Percentiles rank a stretch among this genome's conserved stretches.
Conservation (phyloP, 2,888 invertebrate species). For the Athalia rosae region DNA sequence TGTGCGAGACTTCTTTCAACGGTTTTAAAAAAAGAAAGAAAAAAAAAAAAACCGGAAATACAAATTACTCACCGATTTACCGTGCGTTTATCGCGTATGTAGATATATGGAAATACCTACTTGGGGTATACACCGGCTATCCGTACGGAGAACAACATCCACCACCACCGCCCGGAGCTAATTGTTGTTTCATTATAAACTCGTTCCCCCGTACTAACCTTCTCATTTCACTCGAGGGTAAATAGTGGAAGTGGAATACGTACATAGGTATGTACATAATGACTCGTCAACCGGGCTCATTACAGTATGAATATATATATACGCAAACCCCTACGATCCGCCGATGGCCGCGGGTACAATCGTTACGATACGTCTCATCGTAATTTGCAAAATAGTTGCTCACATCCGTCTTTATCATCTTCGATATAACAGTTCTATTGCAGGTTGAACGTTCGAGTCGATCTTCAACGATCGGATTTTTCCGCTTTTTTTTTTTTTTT, state of each 20-base stretch:
- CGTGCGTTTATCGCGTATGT: background rate
- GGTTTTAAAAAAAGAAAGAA: constrained; percentile 8
- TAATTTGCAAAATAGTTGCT: constrained; percentile 3
- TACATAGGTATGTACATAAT: background rate
- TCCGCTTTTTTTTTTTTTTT: background rate
- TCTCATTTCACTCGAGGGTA: constrained; percentile 36
- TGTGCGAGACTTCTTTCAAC: background rate
- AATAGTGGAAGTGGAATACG: constrained; percentile 9
- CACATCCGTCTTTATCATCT: background rate
- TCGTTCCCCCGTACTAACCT: constrained; percentile 31
- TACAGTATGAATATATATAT: constrained; percentile 18
- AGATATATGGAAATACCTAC: background rate
- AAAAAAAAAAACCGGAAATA: no score
- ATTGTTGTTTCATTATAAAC: constrained; percentile 43
- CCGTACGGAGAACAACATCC: background rate
- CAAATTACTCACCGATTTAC: constrained; percentile 19
- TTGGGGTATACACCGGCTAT: background rate
- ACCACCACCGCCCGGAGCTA: constrained; percentile 27
- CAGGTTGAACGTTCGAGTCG: background rate
- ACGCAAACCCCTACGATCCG: background rate
- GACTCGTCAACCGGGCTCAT: constrained; percentile 37
- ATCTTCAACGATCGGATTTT: background rate
- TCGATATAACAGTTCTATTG: no score
- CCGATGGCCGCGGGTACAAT: constrained; percentile 20
- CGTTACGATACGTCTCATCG: constrained; percentile 14